phyloP scores from a whole-genome alignment of 1,140 invertebrate species.

The Halesus radiatus region DNA sequence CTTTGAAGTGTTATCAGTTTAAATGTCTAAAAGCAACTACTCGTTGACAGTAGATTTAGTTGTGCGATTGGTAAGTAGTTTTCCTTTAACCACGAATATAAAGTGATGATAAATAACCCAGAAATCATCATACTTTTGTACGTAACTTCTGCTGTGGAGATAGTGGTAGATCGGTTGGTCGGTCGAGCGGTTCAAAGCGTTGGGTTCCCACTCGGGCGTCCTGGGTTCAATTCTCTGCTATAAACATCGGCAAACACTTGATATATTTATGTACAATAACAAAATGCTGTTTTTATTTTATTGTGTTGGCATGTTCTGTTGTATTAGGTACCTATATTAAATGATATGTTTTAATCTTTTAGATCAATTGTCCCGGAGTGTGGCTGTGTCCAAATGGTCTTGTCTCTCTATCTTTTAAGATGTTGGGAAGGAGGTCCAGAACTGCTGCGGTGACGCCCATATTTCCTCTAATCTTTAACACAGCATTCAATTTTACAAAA shows the following conservation, averaged over 20 bases:
- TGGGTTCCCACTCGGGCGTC: too few relatives aligned
- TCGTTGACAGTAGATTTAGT: constrained; percentile 26
- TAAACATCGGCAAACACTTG: too few relatives aligned
- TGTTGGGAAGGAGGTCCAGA: constrained; percentile 73
- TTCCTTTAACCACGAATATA: neutral
- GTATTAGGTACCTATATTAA: neutral
- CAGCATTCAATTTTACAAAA: constrained; percentile 78
- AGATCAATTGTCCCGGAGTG: constrained; percentile 82
- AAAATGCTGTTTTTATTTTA: too few relatives aligned
- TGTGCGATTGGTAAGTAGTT: constrained; percentile 18
- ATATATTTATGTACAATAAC: too few relatives aligned
- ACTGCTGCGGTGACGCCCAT: constrained; percentile 72
- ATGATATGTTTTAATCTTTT: constrained; percentile 44
- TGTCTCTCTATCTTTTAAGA: constrained; percentile 74
- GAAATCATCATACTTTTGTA: too few relatives aligned
- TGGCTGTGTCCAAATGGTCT: constrained; percentile 81
- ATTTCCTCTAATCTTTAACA: constrained; percentile 76
- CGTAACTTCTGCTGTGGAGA: too few relatives aligned
- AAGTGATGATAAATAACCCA: too few relatives aligned
- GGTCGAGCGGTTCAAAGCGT: too few relatives aligned
- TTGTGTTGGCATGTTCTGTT: neutral
- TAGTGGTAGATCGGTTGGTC: too few relatives aligned
- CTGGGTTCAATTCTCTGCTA: too few relatives aligned
- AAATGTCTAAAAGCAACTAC: constrained; percentile 9
- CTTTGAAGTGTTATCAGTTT: too few relatives aligned